A percentile compares a stretch with the other conserved stretches of the same genome.
Evolutionary conservation across 2,113 vertebrate species (phyloP).

Genomic region (Nycticorax nycticorax): DNA sequence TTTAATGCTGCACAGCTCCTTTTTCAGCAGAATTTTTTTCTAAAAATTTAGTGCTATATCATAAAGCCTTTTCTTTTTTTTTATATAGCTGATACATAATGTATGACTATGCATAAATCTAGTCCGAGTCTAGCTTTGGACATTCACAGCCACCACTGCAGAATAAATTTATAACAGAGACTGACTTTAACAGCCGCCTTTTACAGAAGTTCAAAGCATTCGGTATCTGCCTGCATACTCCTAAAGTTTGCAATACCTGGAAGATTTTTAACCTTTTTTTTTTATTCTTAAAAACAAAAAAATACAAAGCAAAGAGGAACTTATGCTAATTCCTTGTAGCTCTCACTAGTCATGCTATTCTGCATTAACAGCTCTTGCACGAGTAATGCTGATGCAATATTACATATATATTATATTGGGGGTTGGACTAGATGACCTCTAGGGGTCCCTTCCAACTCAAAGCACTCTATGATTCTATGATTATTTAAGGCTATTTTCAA

Average conservation of each 20-base stretch:
- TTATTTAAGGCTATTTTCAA: background rate
- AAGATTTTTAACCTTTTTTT: background rate
- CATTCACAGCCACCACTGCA: conserved; percentile 17
- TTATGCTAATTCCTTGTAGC: background rate
- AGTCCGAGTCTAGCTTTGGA: conserved; percentile 39
- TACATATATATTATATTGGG: too few species aligned
- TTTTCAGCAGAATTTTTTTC: conserved; percentile 68
- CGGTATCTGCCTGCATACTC: background rate
- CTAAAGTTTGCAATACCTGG: background rate
- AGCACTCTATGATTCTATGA: too few species aligned
- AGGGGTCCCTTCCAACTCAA: too few species aligned
- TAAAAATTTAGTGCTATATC: conserved; percentile 54
- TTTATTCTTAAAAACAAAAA: background rate
- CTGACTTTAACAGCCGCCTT: conserved; percentile 30
- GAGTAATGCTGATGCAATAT: background rate
- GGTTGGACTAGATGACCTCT: too few species aligned
- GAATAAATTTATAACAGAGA: conserved; percentile 56
- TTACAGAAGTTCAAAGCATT: conserved; percentile 29
- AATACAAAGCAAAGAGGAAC: background rate
- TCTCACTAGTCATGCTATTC: background rate
- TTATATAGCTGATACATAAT: conserved; percentile 60
- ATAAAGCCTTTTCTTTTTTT: conserved; percentile 31
- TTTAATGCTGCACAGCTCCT: conserved; percentile 11
- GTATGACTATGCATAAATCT: conserved; percentile 62
- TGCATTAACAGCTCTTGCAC: background rate